Evolutionary conservation across 2,888 invertebrate species (phyloP), one percentile per base, ranked within the genome.

Genomic region (Argyra leucocephala): DNA sequence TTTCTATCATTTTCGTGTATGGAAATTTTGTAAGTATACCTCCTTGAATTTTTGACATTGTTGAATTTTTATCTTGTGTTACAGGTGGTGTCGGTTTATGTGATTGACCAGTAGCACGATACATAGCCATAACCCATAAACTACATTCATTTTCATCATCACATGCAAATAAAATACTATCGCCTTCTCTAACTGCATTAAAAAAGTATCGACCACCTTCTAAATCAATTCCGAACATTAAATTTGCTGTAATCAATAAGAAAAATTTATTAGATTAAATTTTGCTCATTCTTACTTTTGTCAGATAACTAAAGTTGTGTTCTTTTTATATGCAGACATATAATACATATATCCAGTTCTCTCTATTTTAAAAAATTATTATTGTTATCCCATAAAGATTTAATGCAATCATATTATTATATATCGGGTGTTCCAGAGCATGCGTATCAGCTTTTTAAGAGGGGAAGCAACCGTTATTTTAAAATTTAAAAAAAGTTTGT

Each of bases 121-220:
- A 99, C 83, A 99, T 86, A 2, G 98, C 98, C 91, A 97, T 98
- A 37, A 99, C 98, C 99, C 99, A 99, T 69, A 97, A 82, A 76
- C 97, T 96, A 74, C 96, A 91, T 78, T 99, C 99, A 75, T 94
- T 96, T 82, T 99, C 96, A 78, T 97, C 96, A 71, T 96, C 93
- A 73, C 95, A 93, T 7, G 96, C 96, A 82, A 91, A 96, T 67
- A 96, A 86, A 67, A 99, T 92, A 72, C 93, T 96, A 78, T 99
- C 99, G 64, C 98, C 98, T 80, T 99, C 99, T 71, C 96, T 90
- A 22, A 97, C 97, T 57, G 96, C 96, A 80, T 97, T 98, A 86
- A 99, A 99, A 82, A 98, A 99, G 82, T 87, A 93, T 75, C 95
- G 89, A 36, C 88, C 96, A 64, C 96, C 96, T 79, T 94, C 94